Evolutionary conservation across 2,113 vertebrate genomes (phyloP).

Genomic region (Malurus elegans): DNA sequence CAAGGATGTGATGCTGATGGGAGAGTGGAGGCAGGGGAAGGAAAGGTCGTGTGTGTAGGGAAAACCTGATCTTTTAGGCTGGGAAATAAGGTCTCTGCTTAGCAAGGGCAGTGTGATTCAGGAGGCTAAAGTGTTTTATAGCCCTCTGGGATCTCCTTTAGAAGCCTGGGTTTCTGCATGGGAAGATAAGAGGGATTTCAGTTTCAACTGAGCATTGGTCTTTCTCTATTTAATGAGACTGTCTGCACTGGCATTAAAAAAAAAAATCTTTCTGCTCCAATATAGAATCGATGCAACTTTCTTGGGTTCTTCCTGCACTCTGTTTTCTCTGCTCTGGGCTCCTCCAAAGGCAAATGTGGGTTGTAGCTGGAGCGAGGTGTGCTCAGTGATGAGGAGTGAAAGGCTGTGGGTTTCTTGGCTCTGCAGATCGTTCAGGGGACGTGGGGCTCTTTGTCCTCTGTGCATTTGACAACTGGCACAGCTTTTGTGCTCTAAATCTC

Average conservation of each 20-base stretch:
- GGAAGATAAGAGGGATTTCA: constrained; percentile 40
- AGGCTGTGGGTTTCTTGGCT: background rate
- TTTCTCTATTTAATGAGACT: background rate
- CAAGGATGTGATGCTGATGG: background rate
- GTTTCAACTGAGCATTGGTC: background rate
- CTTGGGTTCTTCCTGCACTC: background rate
- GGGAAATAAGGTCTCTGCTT: background rate
- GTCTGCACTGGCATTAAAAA: background rate
- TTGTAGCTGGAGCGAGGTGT: background rate
- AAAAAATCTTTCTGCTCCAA: background rate
- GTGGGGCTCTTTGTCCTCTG: background rate
- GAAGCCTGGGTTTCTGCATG: constrained; percentile 8
- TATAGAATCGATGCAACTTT: background rate
- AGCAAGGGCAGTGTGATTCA: background rate
- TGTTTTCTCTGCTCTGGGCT: background rate
- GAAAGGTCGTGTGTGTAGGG: background rate
- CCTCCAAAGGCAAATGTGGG: background rate
- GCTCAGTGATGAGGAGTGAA: background rate
- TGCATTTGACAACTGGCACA: background rate
- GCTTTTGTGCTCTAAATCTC: background rate
- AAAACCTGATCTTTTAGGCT: background rate
- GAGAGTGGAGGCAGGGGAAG: background rate
- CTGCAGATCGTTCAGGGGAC: background rate
- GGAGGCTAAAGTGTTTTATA: constrained; percentile 23
- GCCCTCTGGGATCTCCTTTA: constrained; percentile 18